Percentiles rank a stretch among this genome's conserved stretches.
phyloP scores from a whole-genome alignment of 2,888 invertebrate genomes.

The Rugalucina vietnamica region DNA sequence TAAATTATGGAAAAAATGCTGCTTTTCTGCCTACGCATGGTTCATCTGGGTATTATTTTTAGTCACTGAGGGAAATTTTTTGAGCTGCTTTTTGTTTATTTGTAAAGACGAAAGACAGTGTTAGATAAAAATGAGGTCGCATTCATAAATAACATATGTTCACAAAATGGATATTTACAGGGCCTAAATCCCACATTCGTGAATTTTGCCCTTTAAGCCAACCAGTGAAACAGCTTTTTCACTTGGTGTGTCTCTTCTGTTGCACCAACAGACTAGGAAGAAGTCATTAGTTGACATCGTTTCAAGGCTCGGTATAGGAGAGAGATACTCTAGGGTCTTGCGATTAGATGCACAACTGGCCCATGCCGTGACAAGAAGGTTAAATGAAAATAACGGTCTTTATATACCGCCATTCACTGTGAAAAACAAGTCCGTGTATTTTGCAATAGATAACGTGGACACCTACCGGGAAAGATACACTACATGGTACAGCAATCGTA shows the following conservation, averaged over 20 bases:
- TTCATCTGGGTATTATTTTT: too few species aligned
- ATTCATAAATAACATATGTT: too few species aligned
- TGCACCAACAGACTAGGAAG: not conserved
- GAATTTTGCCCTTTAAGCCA: too few species aligned
- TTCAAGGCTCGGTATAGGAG: not conserved
- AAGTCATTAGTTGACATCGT: not conserved
- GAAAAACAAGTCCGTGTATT: not conserved
- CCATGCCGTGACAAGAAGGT: not conserved
- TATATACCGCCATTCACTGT: constrained; percentile 16
- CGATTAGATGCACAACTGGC: not conserved
- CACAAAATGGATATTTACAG: too few species aligned
- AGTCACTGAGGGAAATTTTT: too few species aligned
- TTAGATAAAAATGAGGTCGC: too few species aligned
- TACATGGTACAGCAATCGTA: not conserved
- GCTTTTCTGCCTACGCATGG: too few species aligned
- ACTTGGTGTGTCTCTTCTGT: not conserved
- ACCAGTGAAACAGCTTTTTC: constrained; percentile 2
- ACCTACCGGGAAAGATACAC: not conserved
- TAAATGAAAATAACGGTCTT: not conserved
- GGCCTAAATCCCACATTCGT: too few species aligned
- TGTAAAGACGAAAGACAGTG: too few species aligned
- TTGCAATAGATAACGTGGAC: constrained; percentile 13
- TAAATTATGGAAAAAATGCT: too few species aligned
- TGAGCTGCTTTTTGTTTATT: too few species aligned
- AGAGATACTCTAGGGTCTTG: not conserved